A percentile compares a stretch with the other conserved stretches of the same genome.
Evolutionary conservation across 2,113 vertebrate genomes (phyloP).

Genomic region (Urocitellus parryii): DNA sequence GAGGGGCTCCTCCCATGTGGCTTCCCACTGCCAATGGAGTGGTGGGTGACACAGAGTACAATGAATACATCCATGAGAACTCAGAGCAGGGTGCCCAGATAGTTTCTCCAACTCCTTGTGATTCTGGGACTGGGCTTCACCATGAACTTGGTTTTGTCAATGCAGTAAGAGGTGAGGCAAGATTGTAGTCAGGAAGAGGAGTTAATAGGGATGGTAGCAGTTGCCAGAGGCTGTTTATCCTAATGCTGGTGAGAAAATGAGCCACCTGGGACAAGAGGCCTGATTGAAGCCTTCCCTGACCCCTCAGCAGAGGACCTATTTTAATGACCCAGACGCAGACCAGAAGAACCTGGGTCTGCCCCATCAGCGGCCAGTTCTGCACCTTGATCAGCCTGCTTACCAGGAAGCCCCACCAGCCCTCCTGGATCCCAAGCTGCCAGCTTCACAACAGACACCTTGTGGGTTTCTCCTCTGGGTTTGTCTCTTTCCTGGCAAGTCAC

Average conservation of each 20-base stretch:
- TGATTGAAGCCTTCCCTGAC: too few relatives aligned
- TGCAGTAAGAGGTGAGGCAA: not conserved
- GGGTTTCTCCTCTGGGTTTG: too few relatives aligned
- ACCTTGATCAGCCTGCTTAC: not conserved
- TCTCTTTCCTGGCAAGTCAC: too few relatives aligned
- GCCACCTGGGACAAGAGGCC: not conserved
- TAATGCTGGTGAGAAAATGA: not conserved
- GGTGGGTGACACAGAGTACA: not conserved
- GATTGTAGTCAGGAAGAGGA: not conserved
- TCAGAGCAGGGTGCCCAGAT: not conserved
- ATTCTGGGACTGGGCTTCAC: not conserved
- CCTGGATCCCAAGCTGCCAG: not conserved
- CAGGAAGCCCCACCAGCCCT: not conserved
- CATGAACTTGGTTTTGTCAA: not conserved
- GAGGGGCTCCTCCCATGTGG: not conserved
- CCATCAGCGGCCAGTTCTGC: rapidly evolving
- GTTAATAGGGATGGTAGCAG: not conserved
- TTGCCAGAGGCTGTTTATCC: not conserved
- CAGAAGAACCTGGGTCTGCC: not conserved
- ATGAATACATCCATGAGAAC: not conserved
- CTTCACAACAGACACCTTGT: too few relatives aligned
- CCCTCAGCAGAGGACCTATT: not conserved
- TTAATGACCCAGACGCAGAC: not conserved
- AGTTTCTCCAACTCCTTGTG: not conserved
- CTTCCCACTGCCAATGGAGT: not conserved